Base-by-base conservation (phyloP, 2,888 invertebrate species). In the Rotaria sp. region DNA sequence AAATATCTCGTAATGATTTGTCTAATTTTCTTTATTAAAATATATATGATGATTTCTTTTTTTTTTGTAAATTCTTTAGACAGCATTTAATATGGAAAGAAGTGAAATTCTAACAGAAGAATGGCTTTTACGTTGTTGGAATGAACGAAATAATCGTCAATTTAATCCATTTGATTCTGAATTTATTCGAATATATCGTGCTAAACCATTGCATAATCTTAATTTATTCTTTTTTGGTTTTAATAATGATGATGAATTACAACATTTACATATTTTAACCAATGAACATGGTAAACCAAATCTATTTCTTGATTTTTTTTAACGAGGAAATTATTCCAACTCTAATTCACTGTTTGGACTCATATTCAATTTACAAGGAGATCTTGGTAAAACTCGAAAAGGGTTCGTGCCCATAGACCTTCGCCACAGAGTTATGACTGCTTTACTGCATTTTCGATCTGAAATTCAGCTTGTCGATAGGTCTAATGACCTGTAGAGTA, bases 111-210 rank as follows among this genome's bases (percentile, higher is more conserved):
- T 97, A 92, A 94, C 94, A 88, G 94, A 94, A 87, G 94, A 94
- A 87, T 98, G 97, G 97, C 94, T 97, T 35, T 93, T 94, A 90
- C 93, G 94, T 88, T 94, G 95, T 88, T 98, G 97, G 97, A 94
- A 94, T 88, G 88, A 89, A 88, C 93, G 95, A 89, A 89, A 91
- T 87, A 89, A 90, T 89, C 90, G 93, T 87, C 92, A 93, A 87
- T 94, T 94, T 91, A 92, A 93, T 89, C 95, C 95, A 87, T 94
- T 93, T 59, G 93, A 94, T 88, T 94, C 94, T 87, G 92, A 93
- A 87, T 88, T 92, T 89, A 92, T 92, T 38, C 55, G 57, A 84
- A 85, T 74, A 55, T 85, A 85, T 75, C 85, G 74, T 48, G 41
- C 85, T 38, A 86, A 86, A 59, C 75, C 86, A 38, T 41, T 86